phyloP scores from a whole-genome alignment of 2,113 vertebrate species.

The Noturus placidus region DNA sequence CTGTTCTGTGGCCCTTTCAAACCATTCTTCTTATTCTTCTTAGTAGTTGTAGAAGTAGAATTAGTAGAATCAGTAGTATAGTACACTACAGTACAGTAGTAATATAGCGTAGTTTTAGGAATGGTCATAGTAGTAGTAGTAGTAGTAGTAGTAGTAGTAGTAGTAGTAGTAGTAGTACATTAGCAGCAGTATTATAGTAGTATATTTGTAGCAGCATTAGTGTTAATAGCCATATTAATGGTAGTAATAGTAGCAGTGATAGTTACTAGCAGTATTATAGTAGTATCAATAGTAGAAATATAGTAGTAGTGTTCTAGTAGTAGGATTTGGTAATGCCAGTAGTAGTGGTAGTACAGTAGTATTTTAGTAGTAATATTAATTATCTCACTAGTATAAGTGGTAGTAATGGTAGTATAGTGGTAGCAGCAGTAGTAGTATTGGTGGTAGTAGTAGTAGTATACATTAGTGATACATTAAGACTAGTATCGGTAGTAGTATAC shows the following conservation, averaged over 20 bases:
- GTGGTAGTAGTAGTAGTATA: neutral
- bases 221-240: neutral
- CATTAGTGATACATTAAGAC: neutral
- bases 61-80: neutral
- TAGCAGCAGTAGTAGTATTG: too few relatives aligned
- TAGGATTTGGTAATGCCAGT: neutral
- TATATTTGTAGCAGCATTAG: neutral
- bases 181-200: neutral
- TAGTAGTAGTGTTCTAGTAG: neutral
- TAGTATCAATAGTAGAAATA: neutral
- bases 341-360: neutral
- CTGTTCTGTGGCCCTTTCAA: neutral
- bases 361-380: neutral
- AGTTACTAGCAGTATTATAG: neutral
- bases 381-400: too few relatives aligned
- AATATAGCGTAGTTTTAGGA: neutral
- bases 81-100: neutral
- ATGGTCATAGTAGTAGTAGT: neutral
- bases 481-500: neutral
- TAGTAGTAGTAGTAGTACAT: neutral
- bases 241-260: neutral
- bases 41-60: neutral
- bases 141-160: neutral
- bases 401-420: too few relatives aligned
- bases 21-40: neutral